phyloP scores from a whole-genome alignment of 2,113 vertebrate species.

The Lanius ludovicianus region DNA sequence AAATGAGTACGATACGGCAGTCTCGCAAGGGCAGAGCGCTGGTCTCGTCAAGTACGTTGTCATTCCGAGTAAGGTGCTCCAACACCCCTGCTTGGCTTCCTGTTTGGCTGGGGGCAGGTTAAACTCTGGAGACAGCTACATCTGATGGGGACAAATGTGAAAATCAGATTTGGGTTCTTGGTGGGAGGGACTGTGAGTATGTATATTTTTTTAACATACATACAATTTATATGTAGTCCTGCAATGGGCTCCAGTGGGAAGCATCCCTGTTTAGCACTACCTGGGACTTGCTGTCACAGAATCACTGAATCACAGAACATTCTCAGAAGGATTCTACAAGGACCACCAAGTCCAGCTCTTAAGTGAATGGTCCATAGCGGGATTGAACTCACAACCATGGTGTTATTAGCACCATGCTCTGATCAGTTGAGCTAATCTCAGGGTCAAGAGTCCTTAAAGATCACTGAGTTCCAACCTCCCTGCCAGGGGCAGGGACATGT shows the following conservation, averaged over 20 bases:
- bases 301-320: not conserved
- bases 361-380: not conserved
- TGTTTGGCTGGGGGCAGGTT: not conserved
- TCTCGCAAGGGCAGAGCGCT: constrained; percentile 81
- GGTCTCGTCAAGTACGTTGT: constrained; percentile 81
- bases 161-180: not conserved
- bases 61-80: not conserved
- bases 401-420: not conserved
- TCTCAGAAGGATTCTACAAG: not conserved
- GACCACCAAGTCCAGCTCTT: not conserved
- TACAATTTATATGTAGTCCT: not conserved
- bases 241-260: not conserved
- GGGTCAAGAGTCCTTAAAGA: not conserved
- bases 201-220: not conserved
- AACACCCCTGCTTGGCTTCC: not conserved
- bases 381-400: accelerated
- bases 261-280: not conserved
- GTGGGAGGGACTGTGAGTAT: not conserved
- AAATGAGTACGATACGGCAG: constrained; percentile 76
- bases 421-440: not conserved
- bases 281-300: not conserved
- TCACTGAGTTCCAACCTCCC: not conserved
- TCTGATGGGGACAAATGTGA: not conserved
- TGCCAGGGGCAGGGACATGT: not conserved
- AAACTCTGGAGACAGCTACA: not conserved